phyloP scores from a whole-genome alignment of 2,113 vertebrate genomes.

The Nesogale talazaci region DNA sequence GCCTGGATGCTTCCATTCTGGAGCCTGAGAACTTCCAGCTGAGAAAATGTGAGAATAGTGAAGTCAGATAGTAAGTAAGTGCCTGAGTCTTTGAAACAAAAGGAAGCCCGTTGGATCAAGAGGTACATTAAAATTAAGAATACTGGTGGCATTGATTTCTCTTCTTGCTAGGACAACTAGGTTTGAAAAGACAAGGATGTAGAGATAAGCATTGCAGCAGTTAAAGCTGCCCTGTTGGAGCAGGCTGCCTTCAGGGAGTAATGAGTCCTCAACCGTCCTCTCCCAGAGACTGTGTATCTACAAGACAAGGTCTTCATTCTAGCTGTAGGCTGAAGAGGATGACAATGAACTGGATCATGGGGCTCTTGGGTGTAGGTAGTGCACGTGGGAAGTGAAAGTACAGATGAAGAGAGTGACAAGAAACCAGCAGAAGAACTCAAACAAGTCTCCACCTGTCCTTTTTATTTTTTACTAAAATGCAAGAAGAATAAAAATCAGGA shows the following conservation, averaged over 20 bases:
- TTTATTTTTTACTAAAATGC: neutral
- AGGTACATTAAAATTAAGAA: neutral
- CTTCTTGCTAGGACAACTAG: neutral
- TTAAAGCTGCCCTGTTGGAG: neutral
- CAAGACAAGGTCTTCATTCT: rapidly evolving
- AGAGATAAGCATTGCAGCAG: neutral
- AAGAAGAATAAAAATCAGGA: neutral
- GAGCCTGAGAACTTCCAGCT: neutral
- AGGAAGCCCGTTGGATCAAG: neutral
- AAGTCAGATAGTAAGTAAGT: neutral
- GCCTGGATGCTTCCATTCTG: neutral
- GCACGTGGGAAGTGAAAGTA: too few relatives aligned
- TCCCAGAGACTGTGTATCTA: neutral
- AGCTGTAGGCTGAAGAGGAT: neutral
- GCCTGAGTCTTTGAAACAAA: neutral
- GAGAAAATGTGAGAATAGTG: neutral
- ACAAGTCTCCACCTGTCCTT: neutral
- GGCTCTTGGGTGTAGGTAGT: neutral
- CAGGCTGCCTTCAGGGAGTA: neutral
- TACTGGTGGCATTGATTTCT: neutral
- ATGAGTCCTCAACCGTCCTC: neutral
- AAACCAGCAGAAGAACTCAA: neutral
- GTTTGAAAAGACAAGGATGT: neutral
- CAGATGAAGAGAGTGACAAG: neutral
- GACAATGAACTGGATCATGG: neutral